These are phyloP conservation scores for Thera britannica DNA, from an alignment of 2,888 invertebrate species.

Conservation along the genomic window DNA sequence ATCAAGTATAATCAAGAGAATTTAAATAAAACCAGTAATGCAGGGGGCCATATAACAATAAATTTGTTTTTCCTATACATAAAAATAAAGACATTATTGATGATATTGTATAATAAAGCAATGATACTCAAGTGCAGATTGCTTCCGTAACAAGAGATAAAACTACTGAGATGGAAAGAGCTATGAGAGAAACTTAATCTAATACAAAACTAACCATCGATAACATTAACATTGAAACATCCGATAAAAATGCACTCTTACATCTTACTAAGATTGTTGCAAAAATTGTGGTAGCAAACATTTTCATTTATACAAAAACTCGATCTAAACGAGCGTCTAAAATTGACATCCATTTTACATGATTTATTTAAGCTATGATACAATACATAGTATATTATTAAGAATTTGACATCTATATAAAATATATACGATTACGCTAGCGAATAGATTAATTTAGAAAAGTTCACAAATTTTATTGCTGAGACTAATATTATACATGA, in stretches of 20 bases:
- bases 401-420: constrained; percentile 81
- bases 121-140: constrained; percentile 6
- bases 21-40: too few relatives aligned
- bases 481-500: constrained; percentile 17
- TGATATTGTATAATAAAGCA: neutral
- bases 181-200: constrained; percentile 51
- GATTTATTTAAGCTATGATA: constrained; percentile 78
- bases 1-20: too few relatives aligned
- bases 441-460: constrained; percentile 36
- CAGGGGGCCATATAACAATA: too few relatives aligned
- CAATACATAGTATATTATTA: constrained; percentile 62
- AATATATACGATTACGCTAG: constrained; percentile 66
- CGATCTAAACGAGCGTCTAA: constrained; percentile 71
- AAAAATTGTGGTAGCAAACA: constrained; percentile 80
- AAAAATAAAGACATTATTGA: too few relatives aligned
- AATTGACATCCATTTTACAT: constrained; percentile 84
- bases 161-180: constrained; percentile 28
- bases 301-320: constrained; percentile 66
- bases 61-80: too few relatives aligned
- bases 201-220: constrained; percentile 60
- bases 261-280: constrained; percentile 66
- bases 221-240: constrained; percentile 66
- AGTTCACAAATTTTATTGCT: constrained; percentile 33
- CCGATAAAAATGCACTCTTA: constrained; percentile 70
- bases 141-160: constrained; percentile 19